Base-by-base conservation (phyloP, 2,113 vertebrate species). In the Mus pahari region DNA sequence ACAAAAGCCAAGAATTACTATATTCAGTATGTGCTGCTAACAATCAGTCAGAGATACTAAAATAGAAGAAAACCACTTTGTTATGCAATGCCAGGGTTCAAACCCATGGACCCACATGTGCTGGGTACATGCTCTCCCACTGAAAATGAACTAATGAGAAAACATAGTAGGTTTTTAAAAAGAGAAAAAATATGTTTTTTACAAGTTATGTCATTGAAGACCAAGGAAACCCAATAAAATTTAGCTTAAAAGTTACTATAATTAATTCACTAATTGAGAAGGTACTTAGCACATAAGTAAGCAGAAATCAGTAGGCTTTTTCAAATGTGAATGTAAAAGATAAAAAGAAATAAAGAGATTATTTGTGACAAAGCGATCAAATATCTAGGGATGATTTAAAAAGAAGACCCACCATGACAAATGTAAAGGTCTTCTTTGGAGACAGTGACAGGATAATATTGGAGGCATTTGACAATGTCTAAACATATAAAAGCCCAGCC, bases 281-380 rank as follows among this genome's bases (percentile, higher is more conserved):
- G 22, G 6, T 82, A 77, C 33, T 92, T 95, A 96, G 75, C 55
- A 81, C 1, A 87, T 78, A 78, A 75, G 45, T 91, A 71, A 73
- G 58, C 74, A 78, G 16, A 89, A 82, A 92, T 88, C 9, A 86
- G 10, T 55, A 66, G 42, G 26, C 74, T 91, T 90, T 84, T 91
- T 55, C 64, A 92, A 94, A 79, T 90, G 10, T 39, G 86, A 77
- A 28, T 36, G 45, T 66, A 17, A 82, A 68, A 78, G 94, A 88
- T 74, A 96, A 97, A 87, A 91, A 24, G 14, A 82, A 94, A 91
- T 90, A 62, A 96, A 84, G 42, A 94, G 93, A 82, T 86, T 7
- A 77, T 86, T 92, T 95, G 53, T 33, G 66, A 70, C 8, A 86
- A 86, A 96, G 66, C 17, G 19, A 74, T 73, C 93, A 93, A 95